These are phyloP conservation scores for Lutjanus erythropterus DNA, from an alignment of 2,113 vertebrate genomes.

Conservation along the genomic window DNA sequence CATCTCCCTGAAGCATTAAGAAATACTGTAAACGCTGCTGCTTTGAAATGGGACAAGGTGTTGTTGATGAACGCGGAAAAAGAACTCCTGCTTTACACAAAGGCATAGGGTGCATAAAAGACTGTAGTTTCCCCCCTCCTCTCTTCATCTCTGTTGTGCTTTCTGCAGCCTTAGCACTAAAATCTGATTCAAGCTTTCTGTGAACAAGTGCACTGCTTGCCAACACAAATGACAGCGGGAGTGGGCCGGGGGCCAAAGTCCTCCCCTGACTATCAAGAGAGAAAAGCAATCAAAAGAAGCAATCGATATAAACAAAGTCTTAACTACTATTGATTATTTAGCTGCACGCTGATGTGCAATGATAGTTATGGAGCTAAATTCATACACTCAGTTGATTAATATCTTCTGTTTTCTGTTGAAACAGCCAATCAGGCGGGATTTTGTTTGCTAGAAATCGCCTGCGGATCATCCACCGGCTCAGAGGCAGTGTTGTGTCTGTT, in stretches of 20 bases:
- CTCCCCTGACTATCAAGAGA: constrained; percentile 78
- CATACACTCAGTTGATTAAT: constrained; percentile 72
- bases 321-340: constrained; percentile 80
- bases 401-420: constrained; percentile 47
- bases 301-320: constrained; percentile 81
- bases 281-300: constrained; percentile 78
- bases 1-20: constrained; percentile 37
- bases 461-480: constrained; percentile 33
- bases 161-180: constrained; percentile 85
- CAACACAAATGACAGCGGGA: constrained; percentile 83
- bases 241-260: constrained; percentile 76
- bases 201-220: constrained; percentile 77
- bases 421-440: constrained; percentile 34
- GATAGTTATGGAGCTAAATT: constrained; percentile 71
- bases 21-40: constrained; percentile 35
- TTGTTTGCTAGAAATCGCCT: background rate
- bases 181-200: constrained; percentile 83
- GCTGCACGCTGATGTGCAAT: constrained; percentile 69
- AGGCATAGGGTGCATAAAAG: constrained; percentile 64
- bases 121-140: constrained; percentile 55
- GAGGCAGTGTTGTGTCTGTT: constrained; percentile 59
- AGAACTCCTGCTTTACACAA: constrained; percentile 52
- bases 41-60: constrained; percentile 43
- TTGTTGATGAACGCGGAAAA: constrained; percentile 65
- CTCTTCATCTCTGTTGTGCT: constrained; percentile 71